Evolutionary conservation across 2,888 invertebrate species (phyloP).

Genomic region (Cataglyphis altisquamis): DNA sequence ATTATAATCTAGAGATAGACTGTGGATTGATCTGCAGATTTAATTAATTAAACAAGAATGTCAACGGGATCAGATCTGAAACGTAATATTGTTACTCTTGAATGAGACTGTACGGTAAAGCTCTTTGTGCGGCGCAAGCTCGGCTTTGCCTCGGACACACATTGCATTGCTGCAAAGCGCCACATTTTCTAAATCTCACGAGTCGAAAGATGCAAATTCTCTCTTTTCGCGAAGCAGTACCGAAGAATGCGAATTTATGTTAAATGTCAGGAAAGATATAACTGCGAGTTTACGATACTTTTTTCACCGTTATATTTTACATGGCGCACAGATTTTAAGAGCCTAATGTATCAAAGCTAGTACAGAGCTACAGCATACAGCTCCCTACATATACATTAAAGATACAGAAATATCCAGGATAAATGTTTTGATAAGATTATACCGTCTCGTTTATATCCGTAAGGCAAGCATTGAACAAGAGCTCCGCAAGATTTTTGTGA

Average conservation of each 20-base stretch:
- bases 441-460: background rate
- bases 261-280: slow-evolving; percentile 47
- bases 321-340: background rate
- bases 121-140: slow-evolving; percentile 55
- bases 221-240: slow-evolving; percentile 61
- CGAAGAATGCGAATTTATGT: slow-evolving; percentile 49
- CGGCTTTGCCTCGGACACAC: slow-evolving; percentile 62
- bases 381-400: background rate
- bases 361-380: background rate
- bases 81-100: slow-evolving; percentile 38
- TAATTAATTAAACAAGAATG: background rate
- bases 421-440: background rate
- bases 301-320: background rate
- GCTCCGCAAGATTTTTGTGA: background rate
- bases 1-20: background rate
- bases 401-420: background rate
- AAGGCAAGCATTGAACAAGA: background rate
- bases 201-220: slow-evolving; percentile 71
- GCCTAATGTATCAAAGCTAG: background rate
- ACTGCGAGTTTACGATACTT: background rate
- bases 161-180: slow-evolving; percentile 72
- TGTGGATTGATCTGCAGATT: background rate
- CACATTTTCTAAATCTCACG: slow-evolving; percentile 77
- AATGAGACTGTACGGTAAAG: slow-evolving; percentile 59
- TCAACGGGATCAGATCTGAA: background rate